Percentiles rank a stretch among this genome's conserved stretches.
Conservation (phyloP, 2,797 vertebrate genomes). For the Sebastes taczanowskii region DNA sequence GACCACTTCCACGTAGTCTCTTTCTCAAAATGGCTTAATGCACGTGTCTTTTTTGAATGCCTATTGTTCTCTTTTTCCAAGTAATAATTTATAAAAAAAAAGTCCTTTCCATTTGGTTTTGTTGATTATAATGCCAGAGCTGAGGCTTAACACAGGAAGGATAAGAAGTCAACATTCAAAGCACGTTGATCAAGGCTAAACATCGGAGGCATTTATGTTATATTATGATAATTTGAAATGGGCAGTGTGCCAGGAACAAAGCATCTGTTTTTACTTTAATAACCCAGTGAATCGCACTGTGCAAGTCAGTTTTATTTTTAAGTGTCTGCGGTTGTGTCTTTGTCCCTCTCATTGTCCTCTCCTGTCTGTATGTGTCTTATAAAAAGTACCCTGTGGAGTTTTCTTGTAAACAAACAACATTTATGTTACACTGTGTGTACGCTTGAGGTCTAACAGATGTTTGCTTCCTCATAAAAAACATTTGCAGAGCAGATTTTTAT, state of each 20-base stretch:
- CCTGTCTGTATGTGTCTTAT: background rate
- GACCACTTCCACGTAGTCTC: background rate
- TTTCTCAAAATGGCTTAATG: background rate
- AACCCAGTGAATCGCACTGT: background rate
- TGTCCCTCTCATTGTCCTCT: background rate
- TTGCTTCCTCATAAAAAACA: background rate
- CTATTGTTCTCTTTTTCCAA: background rate
- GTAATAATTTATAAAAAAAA: background rate
- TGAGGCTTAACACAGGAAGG: background rate
- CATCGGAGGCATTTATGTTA: background rate
- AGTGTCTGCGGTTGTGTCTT: background rate
- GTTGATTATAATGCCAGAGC: slow-evolving; percentile 19
- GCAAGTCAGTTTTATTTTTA: background rate
- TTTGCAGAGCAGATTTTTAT: too few relatives aligned
- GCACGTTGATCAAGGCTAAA: background rate
- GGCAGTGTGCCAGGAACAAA: slow-evolving; percentile 1
- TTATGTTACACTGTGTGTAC: background rate
- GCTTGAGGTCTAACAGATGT: background rate
- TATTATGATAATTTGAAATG: slow-evolving; percentile 12
- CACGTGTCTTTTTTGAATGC: background rate
- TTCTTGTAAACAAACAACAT: background rate
- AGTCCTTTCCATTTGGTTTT: background rate
- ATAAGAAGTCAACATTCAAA: background rate
- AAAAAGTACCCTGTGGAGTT: background rate
- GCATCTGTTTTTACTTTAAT: slow-evolving; percentile 26